A percentile compares a stretch with the other conserved stretches of the same genome.
Evolutionary conservation across 2,113 vertebrate species (phyloP).

Genomic region (Sigmodon hispidus): DNA sequence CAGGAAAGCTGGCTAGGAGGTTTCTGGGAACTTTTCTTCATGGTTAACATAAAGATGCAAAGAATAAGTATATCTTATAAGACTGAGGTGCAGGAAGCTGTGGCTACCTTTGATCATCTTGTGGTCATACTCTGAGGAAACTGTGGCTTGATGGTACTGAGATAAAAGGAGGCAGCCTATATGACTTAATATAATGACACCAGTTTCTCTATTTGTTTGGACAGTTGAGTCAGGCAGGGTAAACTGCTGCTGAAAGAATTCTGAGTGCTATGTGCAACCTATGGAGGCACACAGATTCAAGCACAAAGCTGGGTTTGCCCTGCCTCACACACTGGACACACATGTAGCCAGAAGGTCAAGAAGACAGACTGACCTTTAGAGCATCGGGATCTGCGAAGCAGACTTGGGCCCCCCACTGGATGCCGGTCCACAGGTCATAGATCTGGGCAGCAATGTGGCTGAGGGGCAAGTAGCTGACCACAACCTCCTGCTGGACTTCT

Average conservation of each 20-base stretch:
- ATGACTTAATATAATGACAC: rapidly evolving
- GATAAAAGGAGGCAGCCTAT: too few relatives aligned
- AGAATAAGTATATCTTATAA: neutral
- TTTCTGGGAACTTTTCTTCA: neutral
- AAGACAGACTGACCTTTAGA: slow-evolving; percentile 88
- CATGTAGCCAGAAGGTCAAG: neutral
- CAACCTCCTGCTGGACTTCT: slow-evolving; percentile 89
- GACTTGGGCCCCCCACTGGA: slow-evolving; percentile 92
- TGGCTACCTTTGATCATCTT: neutral
- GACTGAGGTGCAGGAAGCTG: neutral
- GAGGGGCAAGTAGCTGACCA: slow-evolving; percentile 94
- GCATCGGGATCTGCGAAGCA: slow-evolving; percentile 93
- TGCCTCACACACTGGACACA: neutral
- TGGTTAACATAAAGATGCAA: neutral
- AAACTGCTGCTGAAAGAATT: neutral
- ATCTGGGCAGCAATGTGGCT: slow-evolving; percentile 94
- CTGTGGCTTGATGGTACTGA: rapidly evolving
- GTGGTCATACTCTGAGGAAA: neutral
- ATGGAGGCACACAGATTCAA: rapidly evolving
- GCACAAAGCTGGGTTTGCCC: neutral
- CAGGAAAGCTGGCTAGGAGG: neutral
- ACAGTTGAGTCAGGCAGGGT: neutral
- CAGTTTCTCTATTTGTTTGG: neutral
- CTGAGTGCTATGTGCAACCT: neutral
- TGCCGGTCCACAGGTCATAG: slow-evolving; percentile 93